These are phyloP conservation scores for Scaptomyza parva DNA, from an alignment of 2,888 invertebrate genomes.

Conservation along the genomic window DNA sequence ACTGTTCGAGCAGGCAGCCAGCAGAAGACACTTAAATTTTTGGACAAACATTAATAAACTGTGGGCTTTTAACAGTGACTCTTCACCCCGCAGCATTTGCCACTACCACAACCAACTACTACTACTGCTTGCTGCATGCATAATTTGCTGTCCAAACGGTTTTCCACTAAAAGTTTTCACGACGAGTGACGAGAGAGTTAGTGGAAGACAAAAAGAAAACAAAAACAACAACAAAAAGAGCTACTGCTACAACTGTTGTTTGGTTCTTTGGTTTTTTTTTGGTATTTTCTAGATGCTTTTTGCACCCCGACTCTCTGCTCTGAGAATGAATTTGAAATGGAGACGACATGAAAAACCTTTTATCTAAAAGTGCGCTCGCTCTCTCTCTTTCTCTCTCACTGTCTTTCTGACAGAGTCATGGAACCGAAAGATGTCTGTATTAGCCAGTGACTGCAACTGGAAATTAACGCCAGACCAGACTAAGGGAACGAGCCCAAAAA, in stretches of 20 bases:
- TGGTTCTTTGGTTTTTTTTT: constrained; percentile 1
- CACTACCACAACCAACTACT: not conserved
- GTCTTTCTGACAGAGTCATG: constrained; percentile 16
- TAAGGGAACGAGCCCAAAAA: constrained; percentile 40
- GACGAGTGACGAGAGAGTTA: constrained; percentile 40
- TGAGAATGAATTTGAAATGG: constrained; percentile 68
- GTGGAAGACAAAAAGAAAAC: not conserved
- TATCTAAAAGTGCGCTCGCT: constrained; percentile 69
- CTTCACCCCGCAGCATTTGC: not conserved
- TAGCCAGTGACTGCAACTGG: constrained; percentile 70
- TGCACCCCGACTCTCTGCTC: constrained; percentile 46
- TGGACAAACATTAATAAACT: constrained; percentile 78
- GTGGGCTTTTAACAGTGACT: constrained; percentile 62
- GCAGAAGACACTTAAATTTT: constrained; percentile 70
- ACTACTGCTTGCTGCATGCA: constrained; percentile 71
- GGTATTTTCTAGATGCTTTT: constrained; percentile 41
- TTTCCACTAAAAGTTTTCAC: constrained; percentile 72
- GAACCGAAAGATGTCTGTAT: constrained; percentile 72
- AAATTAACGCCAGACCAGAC: constrained; percentile 67
- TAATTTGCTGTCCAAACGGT: constrained; percentile 72
- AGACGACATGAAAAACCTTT: constrained; percentile 79
- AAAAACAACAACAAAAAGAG: constrained; percentile 19
- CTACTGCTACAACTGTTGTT: constrained; percentile 33
- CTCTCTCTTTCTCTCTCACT: too few species aligned
- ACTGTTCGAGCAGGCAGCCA: constrained; percentile 14